Conservation (phyloP, 2,113 vertebrate genomes). For the Deroptyus accipitrinus region DNA sequence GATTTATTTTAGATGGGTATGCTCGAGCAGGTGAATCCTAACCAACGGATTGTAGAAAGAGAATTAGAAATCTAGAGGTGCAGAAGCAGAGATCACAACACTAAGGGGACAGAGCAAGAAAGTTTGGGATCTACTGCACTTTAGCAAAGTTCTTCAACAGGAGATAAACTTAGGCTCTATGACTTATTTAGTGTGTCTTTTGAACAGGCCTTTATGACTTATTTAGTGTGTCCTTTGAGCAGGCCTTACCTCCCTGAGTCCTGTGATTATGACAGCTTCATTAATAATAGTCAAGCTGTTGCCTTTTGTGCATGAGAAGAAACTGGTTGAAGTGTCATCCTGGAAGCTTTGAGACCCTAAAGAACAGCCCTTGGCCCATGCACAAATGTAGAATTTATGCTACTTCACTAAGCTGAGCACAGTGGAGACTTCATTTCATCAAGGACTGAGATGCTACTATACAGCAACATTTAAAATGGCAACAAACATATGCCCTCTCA, state of each 20-base stretch:
- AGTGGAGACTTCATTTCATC: not conserved
- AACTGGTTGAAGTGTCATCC: not conserved
- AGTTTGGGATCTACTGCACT: not conserved
- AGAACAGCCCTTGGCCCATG: not conserved
- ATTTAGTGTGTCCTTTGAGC: not conserved
- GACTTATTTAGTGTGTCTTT: too few relatives aligned
- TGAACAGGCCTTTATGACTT: too few relatives aligned
- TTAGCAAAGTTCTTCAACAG: not conserved
- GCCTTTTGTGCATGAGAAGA: not conserved
- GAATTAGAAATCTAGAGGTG: not conserved
- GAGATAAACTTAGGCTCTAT: not conserved
- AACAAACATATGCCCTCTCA: not conserved
- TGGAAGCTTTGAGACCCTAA: not conserved
- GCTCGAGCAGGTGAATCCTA: not conserved
- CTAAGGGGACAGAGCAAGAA: not conserved
- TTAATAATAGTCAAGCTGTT: not conserved
- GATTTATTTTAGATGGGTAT: not conserved
- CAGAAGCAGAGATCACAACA: not conserved
- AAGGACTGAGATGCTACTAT: not conserved
- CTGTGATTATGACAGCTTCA: not conserved
- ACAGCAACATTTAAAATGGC: not conserved
- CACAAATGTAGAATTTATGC: not conserved
- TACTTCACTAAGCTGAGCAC: not conserved
- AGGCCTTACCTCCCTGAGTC: not conserved
- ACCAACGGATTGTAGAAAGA: not conserved